Base-by-base conservation (phyloP, 2,888 invertebrate genomes). In the Hydriomena furcata region DNA sequence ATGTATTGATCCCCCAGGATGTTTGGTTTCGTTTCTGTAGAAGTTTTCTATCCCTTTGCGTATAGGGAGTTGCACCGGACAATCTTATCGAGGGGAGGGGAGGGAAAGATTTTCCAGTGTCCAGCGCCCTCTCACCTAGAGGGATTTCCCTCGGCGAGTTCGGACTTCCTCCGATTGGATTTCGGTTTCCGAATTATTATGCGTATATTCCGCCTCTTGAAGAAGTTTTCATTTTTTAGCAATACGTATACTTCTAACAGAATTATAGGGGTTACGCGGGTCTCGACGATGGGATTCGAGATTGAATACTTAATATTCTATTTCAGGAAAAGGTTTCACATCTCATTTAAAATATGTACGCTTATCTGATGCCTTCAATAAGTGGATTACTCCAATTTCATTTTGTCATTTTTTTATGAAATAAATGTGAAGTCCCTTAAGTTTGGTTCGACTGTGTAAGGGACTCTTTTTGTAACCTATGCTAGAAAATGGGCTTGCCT, bases 31-130 rank as follows among this genome's bases (percentile, higher is more conserved):
- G 82, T 84, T 86, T 84, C 84, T 76, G 80, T 78, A 67, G 76
- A 89, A 88, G 77, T 90, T 89, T 88, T 83, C 84, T 87, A 88
- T 86, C 88, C 89, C 88, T 88, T 79, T 79, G 88, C 79, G 87
- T 84, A 84, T 73, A 76, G 89, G 88, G 89, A 88, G 83, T 86
- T 87, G 87, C 85, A 86, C 82, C 86, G 86, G 88, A 89, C 89
- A 89, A 90, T 90, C 87, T 89, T 88, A 89, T 89, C 89, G 84
- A 76, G 73, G 76, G 74, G 76, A 65, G 70, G 47, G 72, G 77
- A 73, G 78, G 79, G 79, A 68, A 79, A 84, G 83, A 88, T 89
- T 88, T 89, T 84, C 87, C 81, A 84, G 71, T 86, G 86, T 83
- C 86, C 89, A 76, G 79, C 66, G 76, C 73, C 79, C 80, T 84